Base-by-base conservation (phyloP, 2,888 invertebrate species). In the Patella caerulea region DNA sequence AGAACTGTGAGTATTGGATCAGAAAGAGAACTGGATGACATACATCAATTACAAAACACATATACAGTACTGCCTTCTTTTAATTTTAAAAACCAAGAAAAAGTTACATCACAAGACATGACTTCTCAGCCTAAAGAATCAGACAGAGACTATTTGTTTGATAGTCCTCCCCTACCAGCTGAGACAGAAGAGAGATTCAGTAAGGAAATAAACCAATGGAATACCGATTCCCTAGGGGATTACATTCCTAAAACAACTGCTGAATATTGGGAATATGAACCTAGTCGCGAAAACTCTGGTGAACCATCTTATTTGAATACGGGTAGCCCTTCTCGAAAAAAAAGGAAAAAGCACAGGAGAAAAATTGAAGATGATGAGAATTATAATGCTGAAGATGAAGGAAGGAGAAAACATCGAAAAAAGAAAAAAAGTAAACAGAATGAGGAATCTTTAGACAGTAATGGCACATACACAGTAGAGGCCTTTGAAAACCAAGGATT, bases 11-110 rank as follows among this genome's bases (percentile, higher is more conserved):
- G 85, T 76, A 78, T 87, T 29, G 81, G 83, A 19, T 88, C 88
- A 56, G 86, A 87, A 73, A 80, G 83, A 71, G 86, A 86, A 56
- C 78, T 86, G 54, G 87, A 87, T 72, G 83, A 80, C 73, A 72
- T 85, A 72, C 80, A 82, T 52, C 75, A 71, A 1, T 79, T 85
- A 56, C 83, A 80, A 17, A 87, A 84, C 74, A 9, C 45, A 45
- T 45, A 45, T 9, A 45, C 45, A 45, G 45, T 9, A 45, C 77
- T 82, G 15, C 80, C 79, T 59, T 83, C 85, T 19, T 56, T 75
- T 45, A 65, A 74, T 56, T 53, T 76, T 24, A 59, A 55, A 71
- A 74, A 73, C 12, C 55, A 76, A 55, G 14, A 24, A 9, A 70
- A 76, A 19, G 73, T 56, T 14, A 55, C n/a, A 12, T 72, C 59